Conservation (phyloP, 1,140 invertebrate genomes). For the Pogonus chalceus region DNA sequence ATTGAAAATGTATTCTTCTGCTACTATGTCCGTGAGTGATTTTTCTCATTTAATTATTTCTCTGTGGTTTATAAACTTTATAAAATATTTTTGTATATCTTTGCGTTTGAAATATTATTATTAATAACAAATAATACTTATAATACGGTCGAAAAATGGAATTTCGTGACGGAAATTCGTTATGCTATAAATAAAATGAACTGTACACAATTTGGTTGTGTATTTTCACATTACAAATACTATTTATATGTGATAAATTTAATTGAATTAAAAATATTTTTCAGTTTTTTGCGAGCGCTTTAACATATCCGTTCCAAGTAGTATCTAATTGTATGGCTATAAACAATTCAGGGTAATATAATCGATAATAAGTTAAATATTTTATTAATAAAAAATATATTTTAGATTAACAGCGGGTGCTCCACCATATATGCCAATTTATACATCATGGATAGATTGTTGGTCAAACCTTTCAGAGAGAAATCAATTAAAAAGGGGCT, state of each 20-base stretch:
- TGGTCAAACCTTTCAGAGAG: slow-evolving; percentile 61
- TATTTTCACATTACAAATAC: slow-evolving; percentile 30
- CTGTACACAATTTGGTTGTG: slow-evolving; percentile 16
- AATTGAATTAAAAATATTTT: slow-evolving; percentile 28
- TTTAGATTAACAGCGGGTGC: slow-evolving; percentile 61
- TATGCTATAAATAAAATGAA: too few species aligned
- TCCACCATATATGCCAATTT: slow-evolving; percentile 71
- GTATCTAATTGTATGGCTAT: slow-evolving; percentile 82
- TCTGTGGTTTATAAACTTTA: too few species aligned
- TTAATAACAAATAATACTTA: too few species aligned
- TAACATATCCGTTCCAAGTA: slow-evolving; percentile 79
- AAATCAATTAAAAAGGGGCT: slow-evolving; percentile 73
- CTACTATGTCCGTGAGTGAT: slow-evolving; percentile 44
- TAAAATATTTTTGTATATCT: slow-evolving; percentile 22
- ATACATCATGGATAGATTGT: slow-evolving; percentile 66
- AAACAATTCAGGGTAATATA: slow-evolving; percentile 59
- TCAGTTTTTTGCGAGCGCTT: slow-evolving; percentile 60
- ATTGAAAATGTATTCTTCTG: slow-evolving; percentile 48
- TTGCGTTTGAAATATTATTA: slow-evolving; percentile 7
- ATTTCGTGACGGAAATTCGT: too few species aligned
- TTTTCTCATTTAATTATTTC: background rate
- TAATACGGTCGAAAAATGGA: too few species aligned
- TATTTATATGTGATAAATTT: slow-evolving; percentile 34
- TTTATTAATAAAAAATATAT: too few species aligned
- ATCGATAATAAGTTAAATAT: too few species aligned